Evolutionary conservation across 2,113 vertebrate species (phyloP).

Genomic region (Halcyon malimbica): DNA sequence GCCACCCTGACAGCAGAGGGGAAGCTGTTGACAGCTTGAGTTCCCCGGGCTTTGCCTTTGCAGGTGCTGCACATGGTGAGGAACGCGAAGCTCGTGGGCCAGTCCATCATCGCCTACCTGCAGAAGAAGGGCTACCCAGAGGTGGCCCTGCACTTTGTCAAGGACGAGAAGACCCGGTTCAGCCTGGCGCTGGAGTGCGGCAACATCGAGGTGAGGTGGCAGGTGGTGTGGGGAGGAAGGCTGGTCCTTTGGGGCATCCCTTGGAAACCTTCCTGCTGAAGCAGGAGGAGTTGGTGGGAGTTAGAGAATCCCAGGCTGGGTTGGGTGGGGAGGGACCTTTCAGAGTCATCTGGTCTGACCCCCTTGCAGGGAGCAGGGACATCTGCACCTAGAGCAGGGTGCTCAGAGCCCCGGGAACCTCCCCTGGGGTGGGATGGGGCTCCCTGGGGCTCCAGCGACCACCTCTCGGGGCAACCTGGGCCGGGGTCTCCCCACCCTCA

Average conservation of each 20-base stretch:
- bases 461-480: not conserved
- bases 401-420: not conserved
- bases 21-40: not conserved
- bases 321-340: not conserved
- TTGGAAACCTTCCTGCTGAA: not conserved
- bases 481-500: not conserved
- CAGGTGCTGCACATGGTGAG: constrained; percentile 98
- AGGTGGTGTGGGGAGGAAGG: not conserved
- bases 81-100: constrained; percentile 94
- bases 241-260: fast-evolving
- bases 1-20: not conserved
- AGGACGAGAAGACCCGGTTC: constrained; percentile 97
- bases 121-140: constrained; percentile 98
- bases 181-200: constrained; percentile 93
- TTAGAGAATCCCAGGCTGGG: not conserved
- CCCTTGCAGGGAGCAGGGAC: not conserved
- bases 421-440: not conserved
- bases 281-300: not conserved
- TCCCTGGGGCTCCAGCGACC: not conserved
- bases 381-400: not conserved
- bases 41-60: not conserved
- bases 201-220: constrained; percentile 86
- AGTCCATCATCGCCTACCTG: constrained; percentile 98
- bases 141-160: constrained; percentile 96
- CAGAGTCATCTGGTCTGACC: not conserved